Evolutionary conservation across 2,888 invertebrate species (phyloP).

Genomic region (Drosophila lacicola): DNA sequence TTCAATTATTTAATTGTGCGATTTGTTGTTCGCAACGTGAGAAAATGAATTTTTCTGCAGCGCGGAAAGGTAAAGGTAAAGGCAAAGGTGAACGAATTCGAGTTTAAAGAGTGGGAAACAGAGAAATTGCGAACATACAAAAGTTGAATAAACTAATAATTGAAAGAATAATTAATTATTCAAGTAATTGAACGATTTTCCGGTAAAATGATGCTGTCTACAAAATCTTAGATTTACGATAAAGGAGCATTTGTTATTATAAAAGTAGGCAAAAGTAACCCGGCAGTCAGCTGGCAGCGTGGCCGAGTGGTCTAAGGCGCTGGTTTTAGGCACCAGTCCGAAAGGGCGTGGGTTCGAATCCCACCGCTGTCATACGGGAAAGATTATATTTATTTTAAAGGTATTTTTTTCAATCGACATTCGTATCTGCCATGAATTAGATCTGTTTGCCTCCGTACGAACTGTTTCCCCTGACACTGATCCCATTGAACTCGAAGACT

Average conservation of each 20-base stretch:
- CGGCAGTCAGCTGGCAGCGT: slow-evolving; percentile 79
- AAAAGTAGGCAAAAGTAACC: not conserved
- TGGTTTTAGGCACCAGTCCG: slow-evolving; percentile 86
- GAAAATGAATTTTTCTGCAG: slow-evolving; percentile 61
- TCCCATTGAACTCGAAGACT: too few species aligned
- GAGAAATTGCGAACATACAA: not conserved
- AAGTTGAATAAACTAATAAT: not conserved
- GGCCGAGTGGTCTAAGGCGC: slow-evolving; percentile 86
- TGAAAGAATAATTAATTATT: not conserved
- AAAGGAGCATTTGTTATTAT: not conserved
- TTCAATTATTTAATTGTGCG: slow-evolving; percentile 69
- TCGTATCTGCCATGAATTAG: not conserved
- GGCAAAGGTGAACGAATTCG: slow-evolving; percentile 31
- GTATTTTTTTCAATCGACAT: too few species aligned
- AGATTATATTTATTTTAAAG: too few species aligned
- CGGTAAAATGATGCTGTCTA: too few species aligned
- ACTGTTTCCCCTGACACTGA: too few species aligned
- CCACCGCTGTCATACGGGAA: slow-evolving; percentile 84
- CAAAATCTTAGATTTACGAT: not conserved
- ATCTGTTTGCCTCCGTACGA: too few species aligned
- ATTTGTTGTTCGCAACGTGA: slow-evolving; percentile 61
- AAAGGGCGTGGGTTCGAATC: slow-evolving; percentile 86
- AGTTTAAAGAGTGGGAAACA: slow-evolving; percentile 13
- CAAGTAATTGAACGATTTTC: not conserved
- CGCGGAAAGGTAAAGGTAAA: too few species aligned